Evolutionary conservation across 2,888 invertebrate species (phyloP).

Genomic region (Thalpophila matura): DNA sequence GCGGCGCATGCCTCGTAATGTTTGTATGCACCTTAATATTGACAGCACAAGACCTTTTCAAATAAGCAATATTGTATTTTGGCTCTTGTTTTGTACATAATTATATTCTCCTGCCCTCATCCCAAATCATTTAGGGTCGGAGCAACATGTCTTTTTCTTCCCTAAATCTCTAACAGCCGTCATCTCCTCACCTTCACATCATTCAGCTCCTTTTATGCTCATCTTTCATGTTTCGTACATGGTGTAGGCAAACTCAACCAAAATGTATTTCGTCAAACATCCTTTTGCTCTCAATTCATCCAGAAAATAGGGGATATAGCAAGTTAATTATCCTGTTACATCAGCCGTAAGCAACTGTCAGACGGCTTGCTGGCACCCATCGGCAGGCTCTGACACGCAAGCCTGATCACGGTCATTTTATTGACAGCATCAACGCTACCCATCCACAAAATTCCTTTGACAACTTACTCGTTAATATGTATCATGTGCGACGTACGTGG

Average conservation of each 20-base stretch:
- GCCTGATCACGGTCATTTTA: slow-evolving; percentile 47
- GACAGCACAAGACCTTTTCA: no score
- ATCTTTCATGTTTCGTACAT: no score
- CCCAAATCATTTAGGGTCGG: no score
- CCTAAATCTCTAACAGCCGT: no score
- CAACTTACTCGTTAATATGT: slow-evolving; percentile 40
- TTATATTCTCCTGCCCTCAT: no score
- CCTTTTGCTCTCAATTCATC: slow-evolving; percentile 25
- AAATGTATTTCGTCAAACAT: slow-evolving; percentile 4
- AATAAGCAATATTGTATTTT: no score
- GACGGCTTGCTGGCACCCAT: slow-evolving; percentile 21
- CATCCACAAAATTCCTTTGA: slow-evolving; percentile 57
- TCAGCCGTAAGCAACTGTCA: slow-evolving; percentile 39
- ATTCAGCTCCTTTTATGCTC: no score
- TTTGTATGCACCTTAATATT: no score
- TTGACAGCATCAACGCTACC: slow-evolving; percentile 36
- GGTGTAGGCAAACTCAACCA: neutral
- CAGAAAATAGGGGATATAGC: slow-evolving; percentile 44
- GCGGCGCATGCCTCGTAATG: no score
- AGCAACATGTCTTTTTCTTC: no score
- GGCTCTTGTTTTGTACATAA: no score
- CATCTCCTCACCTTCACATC: no score
- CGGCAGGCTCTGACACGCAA: slow-evolving; percentile 26
- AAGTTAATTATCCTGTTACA: slow-evolving; percentile 51
- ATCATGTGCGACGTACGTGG: slow-evolving; percentile 2